Conservation (phyloP, 2,888 invertebrate genomes). For the Netelia virgata region DNA sequence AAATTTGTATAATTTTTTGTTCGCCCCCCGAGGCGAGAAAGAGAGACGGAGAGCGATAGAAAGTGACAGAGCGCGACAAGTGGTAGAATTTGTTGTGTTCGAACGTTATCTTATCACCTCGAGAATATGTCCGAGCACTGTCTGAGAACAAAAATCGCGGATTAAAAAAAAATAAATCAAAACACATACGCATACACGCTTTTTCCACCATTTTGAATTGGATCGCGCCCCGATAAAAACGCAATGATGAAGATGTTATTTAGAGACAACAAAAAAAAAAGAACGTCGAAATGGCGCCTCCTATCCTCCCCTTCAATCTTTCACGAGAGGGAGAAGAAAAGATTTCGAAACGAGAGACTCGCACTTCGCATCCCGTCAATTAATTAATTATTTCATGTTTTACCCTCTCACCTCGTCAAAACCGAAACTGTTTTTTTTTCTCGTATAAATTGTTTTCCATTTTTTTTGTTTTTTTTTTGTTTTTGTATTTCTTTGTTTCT, state of each 20-base stretch:
- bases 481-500: slow-evolving; percentile 19
- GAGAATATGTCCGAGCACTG: not conserved
- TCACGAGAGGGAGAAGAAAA: slow-evolving; percentile 31
- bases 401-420: slow-evolving; percentile 33
- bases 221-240: slow-evolving; percentile 18
- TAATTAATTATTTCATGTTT: slow-evolving; percentile 6
- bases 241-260: slow-evolving; percentile 7
- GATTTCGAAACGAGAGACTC: slow-evolving; percentile 34
- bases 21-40: slow-evolving; percentile 47
- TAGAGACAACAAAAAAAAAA: not conserved
- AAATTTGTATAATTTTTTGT: slow-evolving; percentile 73
- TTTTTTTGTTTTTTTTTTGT: slow-evolving; percentile 28
- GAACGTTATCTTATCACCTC: too few relatives aligned
- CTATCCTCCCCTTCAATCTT: slow-evolving; percentile 28
- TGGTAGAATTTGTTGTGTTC: not conserved
- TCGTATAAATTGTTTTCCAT: slow-evolving; percentile 60
- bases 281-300: slow-evolving; percentile 21
- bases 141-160: slow-evolving; percentile 17
- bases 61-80: not conserved
- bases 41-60: slow-evolving; percentile 55
- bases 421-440: slow-evolving; percentile 28
- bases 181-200: too few relatives aligned
- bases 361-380: slow-evolving; percentile 34
- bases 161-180: not conserved
- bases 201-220: slow-evolving; percentile 8